Percentiles rank a stretch among this genome's conserved stretches.
phyloP scores from a whole-genome alignment of 35 echinoderm and acorn worm genomes.

The Ophiothrix spiculata region DNA sequence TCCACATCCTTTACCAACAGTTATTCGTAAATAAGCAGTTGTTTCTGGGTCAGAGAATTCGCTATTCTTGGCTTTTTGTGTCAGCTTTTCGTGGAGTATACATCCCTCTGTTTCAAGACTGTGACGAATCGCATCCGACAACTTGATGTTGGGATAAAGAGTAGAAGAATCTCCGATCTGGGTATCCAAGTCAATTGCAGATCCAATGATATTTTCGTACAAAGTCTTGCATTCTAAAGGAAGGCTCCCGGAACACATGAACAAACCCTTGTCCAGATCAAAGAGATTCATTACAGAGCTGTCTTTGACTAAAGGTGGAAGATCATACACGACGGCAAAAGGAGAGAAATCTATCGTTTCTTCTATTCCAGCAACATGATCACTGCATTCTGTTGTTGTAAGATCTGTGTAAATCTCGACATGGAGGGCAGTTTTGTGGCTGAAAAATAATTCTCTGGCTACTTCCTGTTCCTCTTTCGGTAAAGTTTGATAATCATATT shows the following conservation, averaged over 20 bases:
- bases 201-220: conserved; percentile 17
- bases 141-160: too few relatives aligned
- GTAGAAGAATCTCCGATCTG: not conserved
- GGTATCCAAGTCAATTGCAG: not conserved
- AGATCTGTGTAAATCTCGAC: not conserved
- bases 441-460: not conserved
- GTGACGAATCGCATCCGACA: conserved; percentile 36
- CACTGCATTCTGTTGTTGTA: not conserved
- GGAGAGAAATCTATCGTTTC: conserved; percentile 19
- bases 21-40: conserved; percentile 25
- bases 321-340: conserved; percentile 11
- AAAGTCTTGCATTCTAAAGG: conserved; percentile 18
- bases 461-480: not conserved
- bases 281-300: conserved; percentile 38
- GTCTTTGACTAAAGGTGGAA: conserved; percentile 32
- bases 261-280: conserved; percentile 26
- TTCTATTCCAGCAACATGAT: not conserved
- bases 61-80: conserved; percentile 21
- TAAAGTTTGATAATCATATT: not conserved
- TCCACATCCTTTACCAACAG: conserved; percentile 23
- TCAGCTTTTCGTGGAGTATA: conserved; percentile 1
- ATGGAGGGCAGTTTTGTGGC: not conserved
- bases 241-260: conserved; percentile 23
- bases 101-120: conserved; percentile 18
- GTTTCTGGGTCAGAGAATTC: not conserved